Conservation (phyloP, 2,888 invertebrate species). For the Agonopterix heracliana region DNA sequence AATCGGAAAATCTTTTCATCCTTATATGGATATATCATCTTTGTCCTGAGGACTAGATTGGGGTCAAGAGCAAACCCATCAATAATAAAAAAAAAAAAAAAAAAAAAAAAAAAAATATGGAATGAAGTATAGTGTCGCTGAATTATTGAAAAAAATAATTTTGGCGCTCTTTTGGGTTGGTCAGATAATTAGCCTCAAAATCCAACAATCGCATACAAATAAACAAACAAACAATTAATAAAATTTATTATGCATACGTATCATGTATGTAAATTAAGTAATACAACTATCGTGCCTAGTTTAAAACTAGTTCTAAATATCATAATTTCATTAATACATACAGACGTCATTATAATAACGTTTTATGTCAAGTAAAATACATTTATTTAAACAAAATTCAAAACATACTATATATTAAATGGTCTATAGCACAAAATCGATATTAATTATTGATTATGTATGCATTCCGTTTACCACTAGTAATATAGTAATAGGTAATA, state of each 20-base stretch:
- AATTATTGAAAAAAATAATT: too few species aligned
- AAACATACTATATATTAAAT: not conserved
- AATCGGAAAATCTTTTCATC: too few species aligned
- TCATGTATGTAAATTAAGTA: constrained; percentile 14
- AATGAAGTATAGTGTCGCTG: too few species aligned
- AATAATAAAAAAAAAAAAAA: too few species aligned
- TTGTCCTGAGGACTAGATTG: too few species aligned
- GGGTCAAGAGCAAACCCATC: too few species aligned
- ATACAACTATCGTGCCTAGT: constrained; percentile 15
- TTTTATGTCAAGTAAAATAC: not conserved
- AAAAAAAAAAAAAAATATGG: too few species aligned
- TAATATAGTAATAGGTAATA: not conserved
- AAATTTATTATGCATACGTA: constrained; percentile 34
- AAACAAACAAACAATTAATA: constrained; percentile 29
- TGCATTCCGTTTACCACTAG: not conserved
- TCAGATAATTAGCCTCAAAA: too few species aligned
- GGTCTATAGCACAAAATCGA: not conserved
- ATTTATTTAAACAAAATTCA: not conserved
- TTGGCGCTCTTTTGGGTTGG: too few species aligned
- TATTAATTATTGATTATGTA: not conserved
- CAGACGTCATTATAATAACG: constrained; percentile 12
- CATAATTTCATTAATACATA: constrained; percentile 10
- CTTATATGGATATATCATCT: too few species aligned
- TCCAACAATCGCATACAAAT: constrained; percentile 1
- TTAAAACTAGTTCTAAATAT: constrained; percentile 13